Percentiles rank a stretch among this genome's conserved stretches.
Conservation (phyloP, 2,888 invertebrate genomes). For the Melinopterus prodromus region DNA sequence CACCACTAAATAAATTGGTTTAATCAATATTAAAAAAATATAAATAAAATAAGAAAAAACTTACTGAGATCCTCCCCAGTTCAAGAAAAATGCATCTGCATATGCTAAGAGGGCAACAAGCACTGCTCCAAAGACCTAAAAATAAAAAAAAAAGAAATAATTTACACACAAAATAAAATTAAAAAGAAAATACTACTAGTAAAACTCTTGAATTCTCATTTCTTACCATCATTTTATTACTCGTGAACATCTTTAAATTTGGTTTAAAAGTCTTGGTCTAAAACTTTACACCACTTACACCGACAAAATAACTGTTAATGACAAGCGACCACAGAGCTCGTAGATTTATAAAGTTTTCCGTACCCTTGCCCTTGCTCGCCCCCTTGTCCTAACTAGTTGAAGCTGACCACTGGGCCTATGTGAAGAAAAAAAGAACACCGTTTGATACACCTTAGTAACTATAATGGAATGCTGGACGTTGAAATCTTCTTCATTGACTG, state of each 20-base stretch:
- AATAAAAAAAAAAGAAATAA: conserved; percentile 25
- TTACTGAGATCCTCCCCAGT: conserved; percentile 35
- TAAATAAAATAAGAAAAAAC: conserved; percentile 20
- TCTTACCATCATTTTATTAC: conserved; percentile 32
- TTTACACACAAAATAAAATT: background rate
- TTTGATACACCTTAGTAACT: conserved; percentile 32
- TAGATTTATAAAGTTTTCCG: conserved; percentile 37
- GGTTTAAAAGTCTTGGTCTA: conserved; percentile 23
- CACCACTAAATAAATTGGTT: background rate
- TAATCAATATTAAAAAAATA: background rate
- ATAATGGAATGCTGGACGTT: conserved; percentile 29
- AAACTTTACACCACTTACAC: conserved; percentile 28
- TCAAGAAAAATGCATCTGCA: conserved; percentile 30
- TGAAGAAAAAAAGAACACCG: conserved; percentile 29
- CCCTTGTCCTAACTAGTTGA: conserved; percentile 31
- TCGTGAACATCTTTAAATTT: conserved; percentile 30
- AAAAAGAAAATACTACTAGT: conserved; percentile 12
- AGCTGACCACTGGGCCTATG: conserved; percentile 34
- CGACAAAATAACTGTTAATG: conserved; percentile 37
- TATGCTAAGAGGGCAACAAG: conserved; percentile 27
- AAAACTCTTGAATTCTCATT: background rate
- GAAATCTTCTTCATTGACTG: background rate
- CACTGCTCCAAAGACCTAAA: conserved; percentile 32
- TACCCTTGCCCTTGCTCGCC: conserved; percentile 36
- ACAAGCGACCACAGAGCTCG: conserved; percentile 30